Evolutionary conservation across 2,888 invertebrate species (phyloP).

Genomic region (Dugesia japonica): DNA sequence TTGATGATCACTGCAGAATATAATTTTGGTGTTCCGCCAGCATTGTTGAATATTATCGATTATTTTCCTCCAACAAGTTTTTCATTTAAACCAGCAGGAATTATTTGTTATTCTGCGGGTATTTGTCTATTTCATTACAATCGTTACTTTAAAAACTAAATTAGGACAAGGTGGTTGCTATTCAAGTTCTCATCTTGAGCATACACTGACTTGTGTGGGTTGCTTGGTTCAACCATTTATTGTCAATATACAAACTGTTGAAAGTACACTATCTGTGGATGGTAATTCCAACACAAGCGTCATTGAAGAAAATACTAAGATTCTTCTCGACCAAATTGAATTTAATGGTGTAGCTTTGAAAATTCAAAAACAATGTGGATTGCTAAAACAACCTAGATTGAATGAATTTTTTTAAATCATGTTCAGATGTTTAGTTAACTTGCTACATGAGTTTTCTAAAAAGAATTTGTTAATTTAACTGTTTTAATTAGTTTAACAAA

Average conservation of each 20-base stretch:
- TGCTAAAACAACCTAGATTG: background rate
- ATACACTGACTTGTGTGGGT: background rate
- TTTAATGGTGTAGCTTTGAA: constrained; percentile 5
- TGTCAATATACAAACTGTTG: background rate
- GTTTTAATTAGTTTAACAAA: no score
- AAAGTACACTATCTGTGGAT: background rate
- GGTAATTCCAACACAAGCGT: background rate
- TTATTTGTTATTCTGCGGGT: constrained; percentile 42
- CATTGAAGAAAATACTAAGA: background rate
- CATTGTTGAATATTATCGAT: constrained; percentile 48
- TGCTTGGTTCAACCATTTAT: constrained; percentile 1
- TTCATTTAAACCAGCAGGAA: constrained; percentile 42
- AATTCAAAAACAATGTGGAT: background rate
- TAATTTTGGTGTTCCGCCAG: constrained; percentile 49
- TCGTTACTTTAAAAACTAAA: no score
- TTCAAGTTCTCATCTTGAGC: background rate
- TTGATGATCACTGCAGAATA: constrained; percentile 48
- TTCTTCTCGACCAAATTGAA: background rate
- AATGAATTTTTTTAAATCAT: no score
- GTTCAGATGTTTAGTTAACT: no score
- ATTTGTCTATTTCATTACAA: no score
- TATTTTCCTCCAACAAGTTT: constrained; percentile 48
- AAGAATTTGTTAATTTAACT: no score
- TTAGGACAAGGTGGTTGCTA: background rate
- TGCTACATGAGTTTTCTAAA: no score